phyloP scores from a whole-genome alignment of 2,888 invertebrate species.

The Drosophila melanocephala region DNA sequence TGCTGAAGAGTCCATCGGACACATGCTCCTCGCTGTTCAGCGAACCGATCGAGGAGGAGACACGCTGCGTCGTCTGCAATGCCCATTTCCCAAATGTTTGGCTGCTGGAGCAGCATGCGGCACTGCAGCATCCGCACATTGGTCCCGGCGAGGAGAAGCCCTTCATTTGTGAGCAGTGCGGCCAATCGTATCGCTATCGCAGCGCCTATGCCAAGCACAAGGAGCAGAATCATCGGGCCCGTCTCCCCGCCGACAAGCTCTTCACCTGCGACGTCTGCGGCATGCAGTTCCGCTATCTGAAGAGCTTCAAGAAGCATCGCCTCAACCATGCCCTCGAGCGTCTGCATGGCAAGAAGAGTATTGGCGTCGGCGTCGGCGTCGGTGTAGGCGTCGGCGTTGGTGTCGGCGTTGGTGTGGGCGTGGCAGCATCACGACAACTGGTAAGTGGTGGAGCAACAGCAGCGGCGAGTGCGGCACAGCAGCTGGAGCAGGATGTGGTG shows the following conservation, averaged over 20 bases:
- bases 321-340: constrained; percentile 94
- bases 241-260: constrained; percentile 94
- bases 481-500: constrained; percentile 88
- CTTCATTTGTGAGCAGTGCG: constrained; percentile 96
- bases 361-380: constrained; percentile 50
- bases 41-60: constrained; percentile 85
- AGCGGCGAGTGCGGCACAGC: constrained; percentile 37
- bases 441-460: constrained; percentile 22
- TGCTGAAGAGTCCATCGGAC: constrained; percentile 82
- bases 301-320: constrained; percentile 95
- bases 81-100: constrained; percentile 95
- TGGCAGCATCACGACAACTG: constrained; percentile 19
- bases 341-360: constrained; percentile 89
- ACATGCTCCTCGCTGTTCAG: constrained; percentile 81
- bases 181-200: constrained; percentile 94
- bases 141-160: constrained; percentile 92
- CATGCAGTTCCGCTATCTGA: constrained; percentile 95
- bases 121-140: constrained; percentile 91
- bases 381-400: constrained; percentile 31
- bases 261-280: constrained; percentile 97
- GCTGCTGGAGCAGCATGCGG: constrained; percentile 94
- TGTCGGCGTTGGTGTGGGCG: constrained; percentile 5
- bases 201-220: constrained; percentile 94
- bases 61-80: constrained; percentile 93
- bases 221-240: constrained; percentile 94